A percentile compares a stretch with the other conserved stretches of the same genome.
phyloP scores from a whole-genome alignment of 2,888 invertebrate genomes.

The Noctua comes region DNA sequence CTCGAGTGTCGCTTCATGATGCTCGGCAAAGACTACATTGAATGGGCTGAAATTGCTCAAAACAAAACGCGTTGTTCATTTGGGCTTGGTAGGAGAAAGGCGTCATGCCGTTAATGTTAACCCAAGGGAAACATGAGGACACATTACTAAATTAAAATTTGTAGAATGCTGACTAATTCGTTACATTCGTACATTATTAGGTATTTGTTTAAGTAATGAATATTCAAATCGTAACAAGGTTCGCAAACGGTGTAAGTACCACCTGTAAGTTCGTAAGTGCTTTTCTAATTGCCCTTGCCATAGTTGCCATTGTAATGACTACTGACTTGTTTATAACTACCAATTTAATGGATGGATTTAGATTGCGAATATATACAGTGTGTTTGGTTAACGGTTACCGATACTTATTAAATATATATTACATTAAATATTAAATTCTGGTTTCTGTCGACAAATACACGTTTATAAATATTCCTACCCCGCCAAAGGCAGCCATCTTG shows the following conservation, averaged over 20 bases:
- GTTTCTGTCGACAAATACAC: no score
- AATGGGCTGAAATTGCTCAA: conserved; percentile 49
- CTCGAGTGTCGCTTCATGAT: conserved; percentile 71
- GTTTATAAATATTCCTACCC: no score
- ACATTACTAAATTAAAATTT: conserved; percentile 72
- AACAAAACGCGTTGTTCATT: conserved; percentile 57
- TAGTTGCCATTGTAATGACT: conserved; percentile 30
- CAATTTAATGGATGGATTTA: background rate
- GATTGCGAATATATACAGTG: background rate
- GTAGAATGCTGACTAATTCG: conserved; percentile 62
- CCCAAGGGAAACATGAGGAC: conserved; percentile 61
- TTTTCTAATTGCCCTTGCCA: conserved; percentile 32
- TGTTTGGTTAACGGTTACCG: no score
- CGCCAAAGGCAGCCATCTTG: no score
- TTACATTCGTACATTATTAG: conserved; percentile 55
- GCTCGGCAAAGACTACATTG: conserved; percentile 61
- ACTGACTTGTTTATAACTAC: background rate
- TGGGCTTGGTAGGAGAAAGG: conserved; percentile 66
- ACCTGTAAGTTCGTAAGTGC: background rate
- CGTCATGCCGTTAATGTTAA: conserved; percentile 57
- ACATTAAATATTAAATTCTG: no score
- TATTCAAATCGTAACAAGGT: conserved; percentile 62
- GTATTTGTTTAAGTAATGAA: conserved; percentile 50
- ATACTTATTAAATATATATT: no score
- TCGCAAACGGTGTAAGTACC: conserved; percentile 9